phyloP scores from a whole-genome alignment of 92 coral and sea anemone species.

The Heteractis magnifica region DNA sequence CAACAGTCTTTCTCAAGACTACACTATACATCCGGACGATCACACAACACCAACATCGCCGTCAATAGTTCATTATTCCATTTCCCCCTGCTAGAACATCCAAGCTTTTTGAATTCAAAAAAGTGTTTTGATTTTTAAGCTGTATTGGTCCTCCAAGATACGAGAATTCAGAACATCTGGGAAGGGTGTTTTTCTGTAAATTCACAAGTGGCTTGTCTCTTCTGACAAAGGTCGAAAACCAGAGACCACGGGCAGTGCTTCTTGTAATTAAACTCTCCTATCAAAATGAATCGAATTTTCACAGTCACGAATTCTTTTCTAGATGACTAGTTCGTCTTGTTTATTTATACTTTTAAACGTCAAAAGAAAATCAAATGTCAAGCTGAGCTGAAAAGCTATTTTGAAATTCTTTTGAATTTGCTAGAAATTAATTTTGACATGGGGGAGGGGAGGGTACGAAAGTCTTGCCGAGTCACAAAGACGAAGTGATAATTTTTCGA shows the following conservation, averaged over 20 bases:
- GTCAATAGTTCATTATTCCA: not conserved
- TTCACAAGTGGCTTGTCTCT: not conserved
- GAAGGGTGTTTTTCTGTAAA: not conserved
- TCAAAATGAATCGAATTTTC: not conserved
- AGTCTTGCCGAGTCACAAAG: too few relatives aligned
- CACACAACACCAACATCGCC: too few relatives aligned
- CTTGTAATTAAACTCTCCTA: too few relatives aligned
- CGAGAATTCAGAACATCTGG: not conserved
- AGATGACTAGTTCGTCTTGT: not conserved
- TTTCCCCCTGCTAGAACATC: not conserved
- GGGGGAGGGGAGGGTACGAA: not conserved
- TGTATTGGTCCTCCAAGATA: not conserved
- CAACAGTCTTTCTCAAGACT: too few relatives aligned
- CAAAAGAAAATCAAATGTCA: not conserved
- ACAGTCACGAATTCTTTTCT: not conserved
- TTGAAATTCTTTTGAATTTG: not conserved
- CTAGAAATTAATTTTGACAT: not conserved
- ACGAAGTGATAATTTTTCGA: too few relatives aligned
- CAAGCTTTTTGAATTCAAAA: not conserved
- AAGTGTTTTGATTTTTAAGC: not conserved
- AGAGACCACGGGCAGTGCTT: not conserved
- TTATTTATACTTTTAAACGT: not conserved
- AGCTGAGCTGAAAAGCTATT: not conserved
- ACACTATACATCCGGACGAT: too few relatives aligned
- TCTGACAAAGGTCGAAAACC: not conserved